Evolutionary conservation across 2,888 invertebrate genomes (phyloP).

Genomic region (Prosapia bicincta): DNA sequence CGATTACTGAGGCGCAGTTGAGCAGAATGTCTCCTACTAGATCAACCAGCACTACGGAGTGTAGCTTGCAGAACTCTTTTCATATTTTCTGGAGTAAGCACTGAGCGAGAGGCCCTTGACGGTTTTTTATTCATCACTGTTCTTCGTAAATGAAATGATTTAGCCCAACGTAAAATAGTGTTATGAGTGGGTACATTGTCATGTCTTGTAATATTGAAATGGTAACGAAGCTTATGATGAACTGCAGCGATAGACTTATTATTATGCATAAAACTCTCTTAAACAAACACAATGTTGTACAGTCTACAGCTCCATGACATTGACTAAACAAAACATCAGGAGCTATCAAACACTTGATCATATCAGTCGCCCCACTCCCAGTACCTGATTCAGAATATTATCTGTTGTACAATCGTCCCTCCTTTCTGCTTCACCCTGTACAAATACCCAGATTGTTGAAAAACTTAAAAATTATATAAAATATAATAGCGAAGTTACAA

Average conservation of each 20-base stretch:
- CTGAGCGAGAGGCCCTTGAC: neutral
- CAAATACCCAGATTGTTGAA: no score
- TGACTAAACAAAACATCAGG: neutral
- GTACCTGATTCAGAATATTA: no score
- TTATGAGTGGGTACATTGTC: neutral
- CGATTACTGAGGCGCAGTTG: neutral
- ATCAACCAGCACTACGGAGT: neutral
- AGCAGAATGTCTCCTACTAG: neutral
- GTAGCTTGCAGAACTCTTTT: neutral
- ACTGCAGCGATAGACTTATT: neutral
- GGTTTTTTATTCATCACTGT: neutral
- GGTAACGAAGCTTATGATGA: neutral
- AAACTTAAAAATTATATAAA: no score
- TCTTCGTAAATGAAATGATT: neutral
- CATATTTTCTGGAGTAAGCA: neutral
- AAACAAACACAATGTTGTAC: neutral
- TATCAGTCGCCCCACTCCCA: no score
- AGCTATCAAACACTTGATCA: neutral
- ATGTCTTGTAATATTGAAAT: neutral
- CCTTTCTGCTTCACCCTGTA: no score
- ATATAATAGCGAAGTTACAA: no score
- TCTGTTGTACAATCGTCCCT: no score
- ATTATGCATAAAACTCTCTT: neutral
- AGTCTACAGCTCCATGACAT: neutral
- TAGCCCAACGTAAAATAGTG: neutral